Evolutionary conservation across 1,140 invertebrate genomes (phyloP), one percentile per base, ranked within the genome.

Genomic region (Psix sp.): DNA sequence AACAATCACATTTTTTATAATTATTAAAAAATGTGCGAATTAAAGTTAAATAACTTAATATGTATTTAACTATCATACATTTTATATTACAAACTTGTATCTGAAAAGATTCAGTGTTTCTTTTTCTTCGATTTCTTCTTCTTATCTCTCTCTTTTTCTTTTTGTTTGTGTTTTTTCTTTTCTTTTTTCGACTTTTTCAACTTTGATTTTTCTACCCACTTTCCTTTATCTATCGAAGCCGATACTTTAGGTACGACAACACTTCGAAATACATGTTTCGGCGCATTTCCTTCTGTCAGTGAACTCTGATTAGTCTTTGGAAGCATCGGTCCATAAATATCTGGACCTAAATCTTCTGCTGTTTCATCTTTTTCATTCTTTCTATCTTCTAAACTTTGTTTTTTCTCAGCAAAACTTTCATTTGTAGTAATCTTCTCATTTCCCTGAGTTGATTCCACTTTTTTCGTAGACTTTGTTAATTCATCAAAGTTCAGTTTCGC

Each of bases 401-500:
- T 40, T 5, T 36, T 33, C 10, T n/a, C n/a, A n/a, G n/a, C n/a
- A n/a, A n/a, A n/a, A n/a, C n/a, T n/a, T n/a, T n/a, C n/a, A n/a
- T n/a, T n/a, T n/a, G n/a, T n/a, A n/a, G n/a, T n/a, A n/a, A 10
- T 7, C n/a, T 16, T 43, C 20, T 3, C 10, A 13, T 14, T 36
- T 26, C 45, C 16, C 0, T 18, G 24, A 3, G 11, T 7, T 0
- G 11, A 10, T 7, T 40, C 24, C 17, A 26, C 38, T 16, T 72
- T 63, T 16, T 42, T 71, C 18, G 24, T 52, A 5, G 48, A 36
- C 7, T 76, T 13, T 14, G 36, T 24, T 0, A 91, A 71, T 77
- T 84, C 86, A 63, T 92, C 90, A 9, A 93, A 88, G 84, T 93
- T 91, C 15, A 94, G 83, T 62, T 93, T 91, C 0, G 92, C 92